Conservation (phyloP, 2,888 invertebrate species). For the Gerris lacustris region DNA sequence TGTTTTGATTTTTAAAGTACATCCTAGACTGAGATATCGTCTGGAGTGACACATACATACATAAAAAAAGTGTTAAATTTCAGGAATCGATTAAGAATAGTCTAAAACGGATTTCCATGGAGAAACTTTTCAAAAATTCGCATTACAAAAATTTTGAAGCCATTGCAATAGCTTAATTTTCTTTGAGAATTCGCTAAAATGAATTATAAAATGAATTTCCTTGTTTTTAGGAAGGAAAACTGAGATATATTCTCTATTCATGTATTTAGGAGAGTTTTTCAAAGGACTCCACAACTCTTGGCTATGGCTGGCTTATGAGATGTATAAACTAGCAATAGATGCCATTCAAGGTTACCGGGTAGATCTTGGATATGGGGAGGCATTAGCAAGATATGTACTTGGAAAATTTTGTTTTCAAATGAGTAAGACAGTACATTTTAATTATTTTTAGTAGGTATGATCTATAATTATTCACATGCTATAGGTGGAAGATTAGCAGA, state of each 20-base stretch:
- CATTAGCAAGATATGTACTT: neutral
- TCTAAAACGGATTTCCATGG: no score
- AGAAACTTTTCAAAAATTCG: no score
- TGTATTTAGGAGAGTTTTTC: slow-evolving; percentile 5
- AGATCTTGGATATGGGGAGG: slow-evolving; percentile 4
- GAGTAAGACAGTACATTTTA: neutral
- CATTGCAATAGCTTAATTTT: no score
- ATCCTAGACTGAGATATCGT: no score
- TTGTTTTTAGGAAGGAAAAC: neutral
- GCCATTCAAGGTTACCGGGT: neutral
- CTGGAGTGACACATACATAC: no score
- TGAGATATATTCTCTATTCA: slow-evolving; percentile 4
- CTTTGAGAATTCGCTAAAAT: no score
- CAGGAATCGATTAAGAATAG: no score
- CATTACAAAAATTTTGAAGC: no score
- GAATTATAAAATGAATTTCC: no score
- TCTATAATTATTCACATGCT: neutral
- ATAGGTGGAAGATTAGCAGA: no score
- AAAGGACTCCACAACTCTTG: neutral
- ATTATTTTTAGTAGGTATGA: neutral
- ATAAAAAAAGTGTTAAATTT: no score
- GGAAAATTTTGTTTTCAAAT: slow-evolving; percentile 4
- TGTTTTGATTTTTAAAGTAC: no score
- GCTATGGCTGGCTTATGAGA: slow-evolving; percentile 3
- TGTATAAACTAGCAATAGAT: slow-evolving; percentile 2